phyloP scores from a whole-genome alignment of 2,888 invertebrate species.

The Tipula vernalis region DNA sequence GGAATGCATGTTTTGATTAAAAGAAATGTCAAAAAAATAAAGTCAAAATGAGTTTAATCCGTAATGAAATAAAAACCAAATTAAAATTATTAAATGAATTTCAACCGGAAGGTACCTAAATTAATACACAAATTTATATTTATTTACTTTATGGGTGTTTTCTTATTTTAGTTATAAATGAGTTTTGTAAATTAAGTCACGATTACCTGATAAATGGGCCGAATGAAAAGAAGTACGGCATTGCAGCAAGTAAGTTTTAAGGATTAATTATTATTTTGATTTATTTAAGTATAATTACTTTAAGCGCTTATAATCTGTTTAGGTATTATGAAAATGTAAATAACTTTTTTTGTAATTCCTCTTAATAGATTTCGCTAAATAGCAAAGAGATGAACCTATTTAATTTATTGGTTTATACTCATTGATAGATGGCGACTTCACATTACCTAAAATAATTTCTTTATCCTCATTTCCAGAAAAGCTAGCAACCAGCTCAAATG shows the following conservation, averaged over 20 bases:
- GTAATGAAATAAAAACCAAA: not conserved
- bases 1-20: not conserved
- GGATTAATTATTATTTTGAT: too few relatives aligned
- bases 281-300: too few relatives aligned
- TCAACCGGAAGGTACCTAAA: slow-evolving; percentile 6
- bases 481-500: slow-evolving; percentile 37
- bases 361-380: not conserved
- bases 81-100: slow-evolving; percentile 5
- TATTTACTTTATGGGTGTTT: not conserved
- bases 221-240: slow-evolving; percentile 41
- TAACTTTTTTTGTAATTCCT: not conserved
- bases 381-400: not conserved
- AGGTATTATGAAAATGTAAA: too few relatives aligned
- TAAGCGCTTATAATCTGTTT: too few relatives aligned
- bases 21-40: not conserved
- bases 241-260: slow-evolving; percentile 31
- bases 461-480: slow-evolving; percentile 31
- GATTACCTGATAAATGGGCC: slow-evolving; percentile 50
- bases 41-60: not conserved
- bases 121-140: not conserved
- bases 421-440: not conserved
- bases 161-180: slow-evolving; percentile 39
- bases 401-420: not conserved
- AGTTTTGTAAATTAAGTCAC: slow-evolving; percentile 48
- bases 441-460: not conserved